Evolutionary conservation across 2,888 invertebrate species (phyloP).

Genomic region (Opisthograptis luteolata): DNA sequence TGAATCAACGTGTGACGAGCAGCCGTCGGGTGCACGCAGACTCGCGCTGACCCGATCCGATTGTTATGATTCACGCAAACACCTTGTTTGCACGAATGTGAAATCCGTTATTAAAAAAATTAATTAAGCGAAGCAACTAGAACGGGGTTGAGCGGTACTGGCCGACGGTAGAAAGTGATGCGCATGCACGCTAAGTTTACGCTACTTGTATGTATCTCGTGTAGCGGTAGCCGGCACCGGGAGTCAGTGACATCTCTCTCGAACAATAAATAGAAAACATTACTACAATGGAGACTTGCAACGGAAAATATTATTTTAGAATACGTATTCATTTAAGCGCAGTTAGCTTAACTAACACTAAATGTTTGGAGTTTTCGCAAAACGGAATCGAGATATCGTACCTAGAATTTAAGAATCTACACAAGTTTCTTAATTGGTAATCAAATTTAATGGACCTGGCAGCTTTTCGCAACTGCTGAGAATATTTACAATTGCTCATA

Average conservation of each 20-base stretch:
- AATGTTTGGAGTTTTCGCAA: no score
- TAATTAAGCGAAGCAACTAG: constrained; percentile 80
- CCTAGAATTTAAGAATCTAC: not conserved
- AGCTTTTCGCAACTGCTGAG: constrained; percentile 22
- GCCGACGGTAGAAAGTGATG: constrained; percentile 75
- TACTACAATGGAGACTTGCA: not conserved
- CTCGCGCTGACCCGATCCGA: constrained; percentile 40
- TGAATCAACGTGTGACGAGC: constrained; percentile 68
- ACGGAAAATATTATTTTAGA: not conserved
- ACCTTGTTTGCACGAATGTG: constrained; percentile 79
- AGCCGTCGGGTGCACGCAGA: constrained; percentile 32
- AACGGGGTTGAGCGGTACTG: constrained; percentile 74
- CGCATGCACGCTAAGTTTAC: constrained; percentile 44
- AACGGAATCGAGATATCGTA: no score
- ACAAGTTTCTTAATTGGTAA: constrained; percentile 20
- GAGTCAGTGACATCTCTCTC: constrained; percentile 19
- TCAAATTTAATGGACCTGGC: constrained; percentile 24
- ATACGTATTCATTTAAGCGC: no score
- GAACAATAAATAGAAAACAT: not conserved
- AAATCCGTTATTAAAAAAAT: constrained; percentile 82
- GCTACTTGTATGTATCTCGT: constrained; percentile 37
- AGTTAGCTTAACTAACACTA: no score
- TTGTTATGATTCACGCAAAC: constrained; percentile 78
- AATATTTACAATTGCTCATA: constrained; percentile 20
- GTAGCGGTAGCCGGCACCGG: constrained; percentile 33